Base-by-base conservation (phyloP, 2,797 vertebrate genomes). In the Danionella dracula region DNA sequence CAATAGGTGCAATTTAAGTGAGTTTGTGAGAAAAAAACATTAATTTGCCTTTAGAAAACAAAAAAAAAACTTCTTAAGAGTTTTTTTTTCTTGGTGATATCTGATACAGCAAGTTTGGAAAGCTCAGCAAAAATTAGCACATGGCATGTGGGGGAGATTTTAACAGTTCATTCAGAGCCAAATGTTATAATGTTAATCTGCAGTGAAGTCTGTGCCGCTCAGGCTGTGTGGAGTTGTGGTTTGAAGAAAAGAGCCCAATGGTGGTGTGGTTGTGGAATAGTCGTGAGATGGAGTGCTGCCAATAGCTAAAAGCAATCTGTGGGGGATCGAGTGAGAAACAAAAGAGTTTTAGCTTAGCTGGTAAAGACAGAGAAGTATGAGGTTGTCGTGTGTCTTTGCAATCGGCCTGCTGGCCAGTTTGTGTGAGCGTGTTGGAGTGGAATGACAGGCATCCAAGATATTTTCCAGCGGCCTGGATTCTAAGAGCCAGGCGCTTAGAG, bases 391-490 rank as follows among this genome's bases (percentile, higher is more conserved):
- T 32, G 60, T 45, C 75, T 64, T 71, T 10, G 6, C 37, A 58
- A 45, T 54, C 21, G 31, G 66, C 64, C 70, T 67, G 64, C 76
- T 58, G 60, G 48, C 79, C 72, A 71, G 51, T 45, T 31, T 65
- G 59, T 55, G 68, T 59, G 32, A 66, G 49, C 66, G 82, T 82
- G 76, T 79, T 72, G 53, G 72, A 60, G 78, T 85, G 82, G 87
- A 90, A 89, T 86, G 88, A 87, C 78, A 86, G 86, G 82, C 82
- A 90, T 89, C 81, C 80, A 79, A 82, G 84, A 85, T 80, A 75
- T 87, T 87, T 85, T 88, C 87, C 86, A 89, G 83, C 79, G 76
- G 80, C 75, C 76, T 76, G 81, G 74, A 81, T 82, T 79, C 70
- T 68, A 74, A 78, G 78, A 79, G 76, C 75, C 75, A 66, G 79